Conservation (phyloP, 2,888 invertebrate genomes). For the Mesorhabditis sp. region DNA sequence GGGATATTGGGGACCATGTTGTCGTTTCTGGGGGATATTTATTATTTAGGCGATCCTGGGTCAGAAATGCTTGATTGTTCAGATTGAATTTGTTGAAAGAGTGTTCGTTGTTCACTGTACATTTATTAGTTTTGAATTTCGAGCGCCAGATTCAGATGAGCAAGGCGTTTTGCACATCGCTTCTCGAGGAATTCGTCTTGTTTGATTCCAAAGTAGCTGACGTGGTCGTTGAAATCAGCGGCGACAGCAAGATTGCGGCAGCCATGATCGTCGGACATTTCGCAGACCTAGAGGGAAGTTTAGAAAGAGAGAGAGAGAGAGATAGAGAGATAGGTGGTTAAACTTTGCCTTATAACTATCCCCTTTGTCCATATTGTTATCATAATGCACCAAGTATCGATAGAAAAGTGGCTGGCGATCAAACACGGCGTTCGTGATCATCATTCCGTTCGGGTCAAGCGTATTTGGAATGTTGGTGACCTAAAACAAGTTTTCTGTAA, state of each 20-base stretch:
- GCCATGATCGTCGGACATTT: conserved; percentile 52
- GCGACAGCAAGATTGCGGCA: conserved; percentile 50
- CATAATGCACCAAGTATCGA: conserved; percentile 51
- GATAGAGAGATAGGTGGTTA: neutral
- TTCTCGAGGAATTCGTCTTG: conserved; percentile 50
- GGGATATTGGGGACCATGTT: too few relatives aligned
- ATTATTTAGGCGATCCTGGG: too few relatives aligned
- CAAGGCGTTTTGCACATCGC: conserved; percentile 34
- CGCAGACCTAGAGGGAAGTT: conserved; percentile 35
- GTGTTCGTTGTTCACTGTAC: too few relatives aligned
- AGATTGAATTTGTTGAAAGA: too few relatives aligned
- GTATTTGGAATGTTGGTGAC: conserved; percentile 55
- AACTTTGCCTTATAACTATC: conserved; percentile 26
- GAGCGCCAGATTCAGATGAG: neutral
- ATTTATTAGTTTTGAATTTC: neutral
- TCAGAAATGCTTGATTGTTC: too few relatives aligned
- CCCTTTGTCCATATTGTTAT: conserved; percentile 45
- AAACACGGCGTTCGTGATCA: conserved; percentile 35
- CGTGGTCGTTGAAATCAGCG: conserved; percentile 50
- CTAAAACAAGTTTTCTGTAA: conserved; percentile 19
- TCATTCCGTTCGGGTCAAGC: conserved; percentile 39
- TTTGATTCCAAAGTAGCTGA: conserved; percentile 52
- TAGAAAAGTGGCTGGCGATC: conserved; percentile 54
- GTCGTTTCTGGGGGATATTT: too few relatives aligned
- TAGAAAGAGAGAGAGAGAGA: neutral